Conservation (phyloP, 37 sponge, comb jelly and placozoan genomes). For the Crambe crambe region DNA sequence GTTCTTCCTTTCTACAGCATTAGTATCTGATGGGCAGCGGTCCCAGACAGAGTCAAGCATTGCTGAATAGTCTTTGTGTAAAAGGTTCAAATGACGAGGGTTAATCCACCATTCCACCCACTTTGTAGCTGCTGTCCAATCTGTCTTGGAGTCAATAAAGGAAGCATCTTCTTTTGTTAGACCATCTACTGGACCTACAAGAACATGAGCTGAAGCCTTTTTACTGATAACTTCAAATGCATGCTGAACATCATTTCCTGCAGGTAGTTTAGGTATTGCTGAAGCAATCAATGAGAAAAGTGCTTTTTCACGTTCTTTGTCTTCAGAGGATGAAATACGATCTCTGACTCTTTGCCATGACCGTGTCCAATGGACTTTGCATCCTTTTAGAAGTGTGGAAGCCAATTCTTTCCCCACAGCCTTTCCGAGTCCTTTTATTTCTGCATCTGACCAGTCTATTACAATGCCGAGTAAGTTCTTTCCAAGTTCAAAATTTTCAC, state of each 20-base stretch:
- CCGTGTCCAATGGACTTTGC: neutral
- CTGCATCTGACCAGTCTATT: too few relatives aligned
- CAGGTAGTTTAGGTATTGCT: neutral
- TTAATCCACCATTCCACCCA: constrained; percentile 24
- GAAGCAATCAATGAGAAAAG: constrained; percentile 14
- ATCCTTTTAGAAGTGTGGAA: constrained; percentile 9
- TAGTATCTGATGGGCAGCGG: neutral
- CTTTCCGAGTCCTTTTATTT: too few relatives aligned
- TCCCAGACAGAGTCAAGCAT: neutral
- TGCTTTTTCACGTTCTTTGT: constrained; percentile 1
- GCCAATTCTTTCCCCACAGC: constrained; percentile 22
- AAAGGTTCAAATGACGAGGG: neutral
- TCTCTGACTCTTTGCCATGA: constrained; percentile 22
- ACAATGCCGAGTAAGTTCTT: constrained; percentile 22
- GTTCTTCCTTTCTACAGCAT: constrained; percentile 20
- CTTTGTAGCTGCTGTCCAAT: constrained; percentile 5
- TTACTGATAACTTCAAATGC: constrained; percentile 18
- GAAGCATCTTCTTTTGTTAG: neutral
- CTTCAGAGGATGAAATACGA: neutral
- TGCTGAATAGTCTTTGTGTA: neutral
- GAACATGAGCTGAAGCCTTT: neutral
- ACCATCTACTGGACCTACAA: neutral
- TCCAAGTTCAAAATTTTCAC: constrained; percentile 10
- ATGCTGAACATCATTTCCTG: neutral
- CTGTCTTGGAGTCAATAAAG: neutral